phyloP scores from a whole-genome alignment of 2,888 invertebrate species.

The Dicranocentrus wangi region DNA sequence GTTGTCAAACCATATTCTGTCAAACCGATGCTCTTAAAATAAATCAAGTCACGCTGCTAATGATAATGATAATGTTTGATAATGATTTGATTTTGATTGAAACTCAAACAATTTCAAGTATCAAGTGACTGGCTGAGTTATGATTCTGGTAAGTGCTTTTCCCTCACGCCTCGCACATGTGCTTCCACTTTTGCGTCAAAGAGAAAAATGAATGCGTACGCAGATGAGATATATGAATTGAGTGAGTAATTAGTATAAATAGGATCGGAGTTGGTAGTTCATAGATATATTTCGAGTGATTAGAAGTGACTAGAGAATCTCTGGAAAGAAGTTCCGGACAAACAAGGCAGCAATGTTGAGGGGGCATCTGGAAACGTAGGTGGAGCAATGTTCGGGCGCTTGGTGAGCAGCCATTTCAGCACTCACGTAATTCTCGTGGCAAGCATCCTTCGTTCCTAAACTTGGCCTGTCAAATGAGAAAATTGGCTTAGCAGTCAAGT shows the following conservation, averaged over 20 bases:
- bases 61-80: no score
- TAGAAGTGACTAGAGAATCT: slow-evolving; percentile 26
- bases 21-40: neutral
- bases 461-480: slow-evolving; percentile 43
- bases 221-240: slow-evolving; percentile 39
- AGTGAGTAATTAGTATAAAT: no score
- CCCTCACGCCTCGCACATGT: no score
- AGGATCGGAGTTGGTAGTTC: neutral
- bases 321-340: slow-evolving; percentile 55
- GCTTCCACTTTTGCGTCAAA: neutral
- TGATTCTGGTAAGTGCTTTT: no score
- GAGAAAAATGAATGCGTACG: neutral
- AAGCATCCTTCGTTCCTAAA: slow-evolving; percentile 34
- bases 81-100: no score
- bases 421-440: slow-evolving; percentile 29
- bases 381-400: slow-evolving; percentile 23
- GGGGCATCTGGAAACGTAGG: slow-evolving; percentile 47
- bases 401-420: slow-evolving; percentile 41
- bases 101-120: no score
- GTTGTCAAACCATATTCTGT: neutral
- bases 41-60: no score
- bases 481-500: neutral
- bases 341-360: slow-evolving; percentile 53
- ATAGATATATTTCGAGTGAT: neutral
- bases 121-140: no score